Conservation (phyloP, 2,797 vertebrate genomes). For the Lepus oiostolus region DNA sequence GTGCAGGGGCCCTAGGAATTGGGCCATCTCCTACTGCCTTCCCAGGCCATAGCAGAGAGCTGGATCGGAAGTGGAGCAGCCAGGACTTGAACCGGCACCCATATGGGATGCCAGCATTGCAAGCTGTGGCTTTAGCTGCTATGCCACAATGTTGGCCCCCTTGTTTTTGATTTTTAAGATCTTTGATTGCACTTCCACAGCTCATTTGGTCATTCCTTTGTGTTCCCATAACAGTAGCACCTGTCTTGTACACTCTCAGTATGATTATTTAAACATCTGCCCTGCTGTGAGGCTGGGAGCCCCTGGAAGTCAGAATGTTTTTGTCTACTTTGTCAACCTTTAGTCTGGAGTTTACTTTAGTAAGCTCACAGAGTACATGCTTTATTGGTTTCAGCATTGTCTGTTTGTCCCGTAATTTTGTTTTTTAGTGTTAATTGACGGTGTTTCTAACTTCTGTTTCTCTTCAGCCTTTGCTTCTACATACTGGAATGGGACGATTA, state of each 20-base stretch:
- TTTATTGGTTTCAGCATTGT: conserved; percentile 1
- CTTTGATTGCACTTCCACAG: not conserved
- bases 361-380: not conserved
- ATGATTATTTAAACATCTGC: not conserved
- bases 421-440: not conserved
- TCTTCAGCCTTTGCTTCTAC: conserved; percentile 91
- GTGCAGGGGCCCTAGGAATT: too few species aligned
- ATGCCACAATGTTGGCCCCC: too few species aligned
- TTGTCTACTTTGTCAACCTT: not conserved
- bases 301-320: conserved; percentile 28
- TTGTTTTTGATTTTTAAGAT: not conserved
- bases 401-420: not conserved
- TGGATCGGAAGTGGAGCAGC: too few species aligned
- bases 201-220: conserved; percentile 29
- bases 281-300: conserved; percentile 7
- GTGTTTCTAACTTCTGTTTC: conserved; percentile 60
- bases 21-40: too few species aligned
- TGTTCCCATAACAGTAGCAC: not conserved
- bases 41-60: too few species aligned
- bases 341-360: not conserved
- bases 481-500: conserved; percentile 94
- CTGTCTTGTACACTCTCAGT: not conserved
- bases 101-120: too few species aligned
- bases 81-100: too few species aligned
- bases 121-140: too few species aligned